Percentiles rank a stretch among this genome's conserved stretches.
These are phyloP conservation scores for Synergus umbraculus DNA, from an alignment of 2,888 invertebrate genomes.

Conservation along the genomic window DNA sequence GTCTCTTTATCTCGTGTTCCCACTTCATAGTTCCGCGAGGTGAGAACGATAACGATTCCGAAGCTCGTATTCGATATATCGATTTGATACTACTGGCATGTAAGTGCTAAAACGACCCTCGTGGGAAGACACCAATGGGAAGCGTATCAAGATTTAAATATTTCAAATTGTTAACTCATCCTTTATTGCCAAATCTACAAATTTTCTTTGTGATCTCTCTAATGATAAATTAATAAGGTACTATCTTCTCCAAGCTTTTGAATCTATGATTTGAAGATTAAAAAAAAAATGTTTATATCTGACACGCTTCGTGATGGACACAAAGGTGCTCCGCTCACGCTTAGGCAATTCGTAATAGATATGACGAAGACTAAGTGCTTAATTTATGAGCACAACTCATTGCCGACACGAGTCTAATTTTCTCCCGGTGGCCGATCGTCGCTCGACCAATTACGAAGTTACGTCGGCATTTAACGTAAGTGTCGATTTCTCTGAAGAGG, in stretches of 20 bases:
- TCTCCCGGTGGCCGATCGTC: conserved; percentile 26
- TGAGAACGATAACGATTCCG: conserved; percentile 37
- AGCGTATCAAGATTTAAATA: not conserved
- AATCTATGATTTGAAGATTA: not conserved
- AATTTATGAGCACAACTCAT: conserved; percentile 39
- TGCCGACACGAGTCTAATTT: conserved; percentile 27
- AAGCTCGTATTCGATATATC: conserved; percentile 51
- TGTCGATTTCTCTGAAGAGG: conserved; percentile 26
- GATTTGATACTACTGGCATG: conserved; percentile 44
- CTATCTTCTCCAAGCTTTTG: not conserved
- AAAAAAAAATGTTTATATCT: not conserved
- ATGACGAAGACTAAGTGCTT: conserved; percentile 37
- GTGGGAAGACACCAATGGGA: conserved; percentile 48
- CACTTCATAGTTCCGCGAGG: conserved; percentile 22
- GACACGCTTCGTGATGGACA: not conserved
- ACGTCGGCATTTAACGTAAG: conserved; percentile 22
- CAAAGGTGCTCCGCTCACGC: conserved; percentile 19
- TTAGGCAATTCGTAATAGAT: conserved; percentile 35
- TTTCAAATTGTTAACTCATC: not conserved
- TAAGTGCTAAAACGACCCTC: conserved; percentile 50
- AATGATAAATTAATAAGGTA: too few species aligned
- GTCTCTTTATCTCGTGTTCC: conserved; percentile 23
- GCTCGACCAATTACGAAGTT: conserved; percentile 35
- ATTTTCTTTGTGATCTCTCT: not conserved
- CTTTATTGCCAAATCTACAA: not conserved